These are phyloP conservation scores for Oxyteleia sp. DNA, from an alignment of 2,888 invertebrate species.

Conservation along the genomic window DNA sequence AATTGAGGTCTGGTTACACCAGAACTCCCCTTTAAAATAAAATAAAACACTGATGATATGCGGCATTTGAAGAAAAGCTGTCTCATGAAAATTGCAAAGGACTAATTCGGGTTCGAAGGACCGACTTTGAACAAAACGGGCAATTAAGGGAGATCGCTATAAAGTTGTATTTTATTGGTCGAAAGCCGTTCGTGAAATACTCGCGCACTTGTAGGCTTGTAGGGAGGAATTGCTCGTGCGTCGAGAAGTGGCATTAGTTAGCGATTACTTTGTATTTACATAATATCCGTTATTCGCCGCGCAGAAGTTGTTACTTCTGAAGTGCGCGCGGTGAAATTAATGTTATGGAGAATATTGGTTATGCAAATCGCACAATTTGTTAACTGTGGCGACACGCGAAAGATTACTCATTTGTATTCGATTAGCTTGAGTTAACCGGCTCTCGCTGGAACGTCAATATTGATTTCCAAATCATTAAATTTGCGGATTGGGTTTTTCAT, in stretches of 20 bases:
- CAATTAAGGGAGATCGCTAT: constrained; percentile 22
- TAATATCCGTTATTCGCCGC: neutral
- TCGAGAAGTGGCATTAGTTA: neutral
- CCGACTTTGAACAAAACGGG: constrained; percentile 26
- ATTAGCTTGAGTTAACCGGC: too few species aligned
- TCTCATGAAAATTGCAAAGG: constrained; percentile 24
- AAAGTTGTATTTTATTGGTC: constrained; percentile 25
- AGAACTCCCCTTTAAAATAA: too few species aligned
- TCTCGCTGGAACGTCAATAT: too few species aligned
- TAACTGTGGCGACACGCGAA: too few species aligned
- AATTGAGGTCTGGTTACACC: too few species aligned
- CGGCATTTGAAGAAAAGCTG: constrained; percentile 2
- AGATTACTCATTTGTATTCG: too few species aligned
- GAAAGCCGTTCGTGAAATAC: constrained; percentile 1
- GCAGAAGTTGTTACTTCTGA: too few species aligned
- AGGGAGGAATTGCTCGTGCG: neutral
- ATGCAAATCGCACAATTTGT: too few species aligned
- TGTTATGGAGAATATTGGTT: too few species aligned
- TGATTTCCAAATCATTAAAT: too few species aligned
- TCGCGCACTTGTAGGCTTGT: neutral
- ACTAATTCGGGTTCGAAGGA: constrained; percentile 2
- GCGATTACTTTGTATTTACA: constrained; percentile 4
- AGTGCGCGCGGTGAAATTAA: too few species aligned
- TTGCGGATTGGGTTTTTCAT: too few species aligned
- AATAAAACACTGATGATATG: constrained; percentile 21